phyloP scores from a whole-genome alignment of 2,113 vertebrate species.

The Apodemus speciosus region DNA sequence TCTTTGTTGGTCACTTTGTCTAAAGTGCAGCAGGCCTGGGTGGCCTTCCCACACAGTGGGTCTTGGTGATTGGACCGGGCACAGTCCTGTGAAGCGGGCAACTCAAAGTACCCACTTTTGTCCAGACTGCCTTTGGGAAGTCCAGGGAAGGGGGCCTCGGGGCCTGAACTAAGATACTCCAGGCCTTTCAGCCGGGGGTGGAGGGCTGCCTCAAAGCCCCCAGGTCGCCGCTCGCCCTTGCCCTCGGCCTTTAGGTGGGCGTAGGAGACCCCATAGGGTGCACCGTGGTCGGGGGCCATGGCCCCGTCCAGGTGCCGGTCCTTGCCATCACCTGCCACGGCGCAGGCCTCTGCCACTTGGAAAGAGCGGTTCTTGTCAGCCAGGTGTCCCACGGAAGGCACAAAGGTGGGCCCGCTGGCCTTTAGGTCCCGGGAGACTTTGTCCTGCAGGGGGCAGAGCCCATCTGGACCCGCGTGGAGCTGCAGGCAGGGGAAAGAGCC shows the following conservation, averaged over 20 bases:
- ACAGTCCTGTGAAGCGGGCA: conserved; percentile 91
- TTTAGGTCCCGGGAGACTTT: conserved; percentile 91
- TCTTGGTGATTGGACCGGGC: conserved; percentile 88
- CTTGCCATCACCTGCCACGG: conserved; percentile 87
- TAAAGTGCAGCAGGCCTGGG: conserved; percentile 91
- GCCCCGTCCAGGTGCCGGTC: conserved; percentile 88
- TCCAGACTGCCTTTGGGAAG: conserved; percentile 87
- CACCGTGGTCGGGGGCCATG: conserved; percentile 61
- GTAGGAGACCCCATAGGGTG: conserved; percentile 76
- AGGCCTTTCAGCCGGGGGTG: conserved; percentile 87
- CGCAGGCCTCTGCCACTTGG: conserved; percentile 90
- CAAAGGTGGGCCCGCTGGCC: conserved; percentile 92
- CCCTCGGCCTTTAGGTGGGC: conserved; percentile 88
- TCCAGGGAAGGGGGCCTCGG: conserved; percentile 88
- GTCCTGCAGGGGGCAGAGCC: conserved; percentile 93
- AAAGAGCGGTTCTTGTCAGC: conserved; percentile 91
- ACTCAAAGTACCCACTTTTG: conserved; percentile 88
- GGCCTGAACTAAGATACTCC: conserved; percentile 89
- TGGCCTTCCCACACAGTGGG: conserved; percentile 80
- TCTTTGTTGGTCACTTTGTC: conserved; percentile 90
- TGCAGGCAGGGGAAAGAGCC: conserved; percentile 95
- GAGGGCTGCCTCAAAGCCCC: conserved; percentile 89
- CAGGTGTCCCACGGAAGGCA: conserved; percentile 93
- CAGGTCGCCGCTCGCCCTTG: conserved; percentile 90
- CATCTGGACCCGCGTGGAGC: conserved; percentile 91